Evolutionary conservation across 1,140 invertebrate genomes (phyloP).

Genomic region (Aricia agestis): DNA sequence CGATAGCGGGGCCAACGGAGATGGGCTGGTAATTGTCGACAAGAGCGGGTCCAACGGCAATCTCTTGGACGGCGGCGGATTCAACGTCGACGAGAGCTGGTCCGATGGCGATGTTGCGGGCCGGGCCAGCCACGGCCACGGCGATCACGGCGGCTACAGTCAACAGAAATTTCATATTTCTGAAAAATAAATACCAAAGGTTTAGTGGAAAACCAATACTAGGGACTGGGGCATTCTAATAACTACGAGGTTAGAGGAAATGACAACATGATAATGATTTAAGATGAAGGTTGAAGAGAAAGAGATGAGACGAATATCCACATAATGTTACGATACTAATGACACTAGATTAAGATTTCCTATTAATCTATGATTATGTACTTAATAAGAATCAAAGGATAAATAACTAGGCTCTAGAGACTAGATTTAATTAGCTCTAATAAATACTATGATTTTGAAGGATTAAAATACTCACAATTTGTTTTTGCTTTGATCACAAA

Average conservation of each 20-base stretch:
- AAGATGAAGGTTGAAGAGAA: no score
- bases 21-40: neutral
- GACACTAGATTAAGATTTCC: no score
- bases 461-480: neutral
- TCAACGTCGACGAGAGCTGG: constrained; percentile 12
- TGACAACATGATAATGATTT: no score
- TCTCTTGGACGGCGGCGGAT: constrained; percentile 16
- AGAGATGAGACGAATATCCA: no score
- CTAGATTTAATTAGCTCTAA: no score
- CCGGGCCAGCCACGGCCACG: constrained; percentile 38
- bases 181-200: constrained; percentile 13
- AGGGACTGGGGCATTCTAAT: no score
- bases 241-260: neutral
- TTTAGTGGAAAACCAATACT: neutral
- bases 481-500: neutral
- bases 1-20: constrained; percentile 10
- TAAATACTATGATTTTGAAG: no score
- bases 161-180: constrained; percentile 40
- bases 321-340: no score
- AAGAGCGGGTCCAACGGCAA: constrained; percentile 24
- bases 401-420: no score
- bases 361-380: no score
- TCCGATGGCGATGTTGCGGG: constrained; percentile 14
- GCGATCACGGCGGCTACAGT: constrained; percentile 36
- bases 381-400: no score